These are phyloP conservation scores for Scaptomyza cyrtandrae DNA, from an alignment of 2,888 invertebrate species.

Conservation along the genomic window DNA sequence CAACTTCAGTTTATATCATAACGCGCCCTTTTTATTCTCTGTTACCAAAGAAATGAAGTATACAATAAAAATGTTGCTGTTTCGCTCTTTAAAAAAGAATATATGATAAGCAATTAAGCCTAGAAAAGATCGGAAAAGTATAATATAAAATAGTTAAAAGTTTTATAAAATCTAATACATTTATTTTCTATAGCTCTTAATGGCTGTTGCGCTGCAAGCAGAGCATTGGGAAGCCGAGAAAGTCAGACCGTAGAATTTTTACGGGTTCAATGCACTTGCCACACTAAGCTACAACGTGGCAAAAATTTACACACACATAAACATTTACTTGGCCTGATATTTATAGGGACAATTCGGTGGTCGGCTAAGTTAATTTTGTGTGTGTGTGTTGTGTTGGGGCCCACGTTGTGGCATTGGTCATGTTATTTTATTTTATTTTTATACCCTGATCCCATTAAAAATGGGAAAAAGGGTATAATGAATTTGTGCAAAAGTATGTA, in stretches of 20 bases:
- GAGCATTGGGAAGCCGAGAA: neutral
- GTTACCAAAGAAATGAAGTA: neutral
- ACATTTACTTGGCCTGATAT: conserved; percentile 43
- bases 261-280: conserved; percentile 73
- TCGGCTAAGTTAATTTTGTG: conserved; percentile 54
- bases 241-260: neutral
- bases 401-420: conserved; percentile 66
- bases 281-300: conserved; percentile 57
- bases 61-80: neutral
- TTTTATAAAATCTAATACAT: neutral
- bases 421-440: conserved; percentile 21
- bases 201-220: neutral
- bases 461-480: no score
- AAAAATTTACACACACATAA: conserved; percentile 43
- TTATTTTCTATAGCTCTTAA: neutral
- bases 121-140: neutral
- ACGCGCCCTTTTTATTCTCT: conserved; percentile 47
- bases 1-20: conserved; percentile 45
- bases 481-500: no score
- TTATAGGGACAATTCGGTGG: conserved; percentile 59
- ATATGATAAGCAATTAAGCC: neutral
- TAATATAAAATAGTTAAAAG: neutral
- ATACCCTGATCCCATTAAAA: no score
- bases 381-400: conserved; percentile 25
- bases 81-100: neutral